Conservation (phyloP, 2,888 invertebrate genomes). For the Oxystoma pomonae region DNA sequence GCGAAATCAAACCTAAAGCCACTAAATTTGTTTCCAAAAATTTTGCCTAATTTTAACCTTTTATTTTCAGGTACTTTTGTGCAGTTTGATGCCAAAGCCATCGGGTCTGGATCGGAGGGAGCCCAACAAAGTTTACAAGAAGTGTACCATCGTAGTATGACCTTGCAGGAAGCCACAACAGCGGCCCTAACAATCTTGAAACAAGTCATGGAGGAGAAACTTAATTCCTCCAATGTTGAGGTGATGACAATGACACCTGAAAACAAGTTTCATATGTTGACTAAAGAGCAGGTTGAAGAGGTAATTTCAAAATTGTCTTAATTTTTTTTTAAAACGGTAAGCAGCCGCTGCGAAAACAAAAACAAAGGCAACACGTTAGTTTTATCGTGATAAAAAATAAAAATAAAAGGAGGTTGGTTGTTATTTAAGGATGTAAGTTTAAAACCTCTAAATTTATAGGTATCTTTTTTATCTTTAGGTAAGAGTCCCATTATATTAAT, state of each 20-base stretch:
- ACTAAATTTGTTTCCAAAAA: not conserved
- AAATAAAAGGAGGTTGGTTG: no score
- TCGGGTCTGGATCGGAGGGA: constrained; percentile 98
- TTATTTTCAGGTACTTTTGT: constrained; percentile 92
- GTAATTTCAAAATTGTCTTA: constrained; percentile 60
- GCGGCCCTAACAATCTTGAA: constrained; percentile 90
- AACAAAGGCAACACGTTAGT: no score
- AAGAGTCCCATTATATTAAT: no score
- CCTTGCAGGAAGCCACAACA: constrained; percentile 87
- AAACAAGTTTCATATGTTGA: constrained; percentile 82
- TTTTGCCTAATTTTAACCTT: constrained; percentile 79
- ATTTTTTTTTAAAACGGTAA: no score
- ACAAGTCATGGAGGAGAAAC: constrained; percentile 99
- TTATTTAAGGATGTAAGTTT: no score
- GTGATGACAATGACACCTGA: constrained; percentile 90
- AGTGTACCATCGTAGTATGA: constrained; percentile 80
- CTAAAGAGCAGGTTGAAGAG: constrained; percentile 86
- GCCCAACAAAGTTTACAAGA: constrained; percentile 91
- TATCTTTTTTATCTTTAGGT: no score
- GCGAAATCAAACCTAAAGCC: no score
- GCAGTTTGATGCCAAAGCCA: constrained; percentile 97
- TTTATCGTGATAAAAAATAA: no score
- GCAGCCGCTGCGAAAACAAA: no score
- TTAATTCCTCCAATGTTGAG: constrained; percentile 95
- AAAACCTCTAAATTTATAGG: no score